These are phyloP conservation scores for Chrysaora quinquecirrha DNA, from an alignment of 30 jellyfish, hydroid and myxozoan genomes.

Conservation along the genomic window DNA sequence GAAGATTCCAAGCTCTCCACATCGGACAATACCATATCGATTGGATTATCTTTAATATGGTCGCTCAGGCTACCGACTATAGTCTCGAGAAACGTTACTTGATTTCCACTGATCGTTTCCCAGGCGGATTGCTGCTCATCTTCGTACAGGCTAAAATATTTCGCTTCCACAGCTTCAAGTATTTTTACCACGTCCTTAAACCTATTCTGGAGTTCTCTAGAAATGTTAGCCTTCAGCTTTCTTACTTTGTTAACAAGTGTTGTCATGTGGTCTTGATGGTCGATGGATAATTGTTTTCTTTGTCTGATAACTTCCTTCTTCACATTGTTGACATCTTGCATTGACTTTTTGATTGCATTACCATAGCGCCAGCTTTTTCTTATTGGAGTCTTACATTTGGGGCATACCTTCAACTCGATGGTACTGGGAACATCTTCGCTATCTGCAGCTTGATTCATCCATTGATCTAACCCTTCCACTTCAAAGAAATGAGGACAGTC, in stretches of 20 bases:
- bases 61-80: background rate
- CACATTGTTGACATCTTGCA: conserved; percentile 47
- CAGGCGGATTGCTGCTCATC: background rate
- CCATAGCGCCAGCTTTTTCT: conserved; percentile 57
- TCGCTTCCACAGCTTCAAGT: background rate
- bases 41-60: background rate
- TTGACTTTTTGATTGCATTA: conserved; percentile 27
- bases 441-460: conserved; percentile 39
- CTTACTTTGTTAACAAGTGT: background rate
- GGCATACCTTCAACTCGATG: conserved; percentile 61
- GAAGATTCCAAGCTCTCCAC: background rate
- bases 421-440: background rate
- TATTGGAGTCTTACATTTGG: conserved; percentile 73
- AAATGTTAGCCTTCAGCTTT: background rate
- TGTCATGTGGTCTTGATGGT: background rate
- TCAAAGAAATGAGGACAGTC: conserved; percentile 79
- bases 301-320: conserved; percentile 21
- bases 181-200: background rate
- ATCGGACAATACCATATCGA: background rate
- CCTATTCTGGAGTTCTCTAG: background rate
- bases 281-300: background rate
- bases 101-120: conserved; percentile 38
- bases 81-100: conserved; percentile 8
- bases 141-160: background rate
- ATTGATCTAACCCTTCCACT: conserved; percentile 58